Evolutionary conservation across 2,888 invertebrate species (phyloP).

Genomic region (Pheosia gnoma): DNA sequence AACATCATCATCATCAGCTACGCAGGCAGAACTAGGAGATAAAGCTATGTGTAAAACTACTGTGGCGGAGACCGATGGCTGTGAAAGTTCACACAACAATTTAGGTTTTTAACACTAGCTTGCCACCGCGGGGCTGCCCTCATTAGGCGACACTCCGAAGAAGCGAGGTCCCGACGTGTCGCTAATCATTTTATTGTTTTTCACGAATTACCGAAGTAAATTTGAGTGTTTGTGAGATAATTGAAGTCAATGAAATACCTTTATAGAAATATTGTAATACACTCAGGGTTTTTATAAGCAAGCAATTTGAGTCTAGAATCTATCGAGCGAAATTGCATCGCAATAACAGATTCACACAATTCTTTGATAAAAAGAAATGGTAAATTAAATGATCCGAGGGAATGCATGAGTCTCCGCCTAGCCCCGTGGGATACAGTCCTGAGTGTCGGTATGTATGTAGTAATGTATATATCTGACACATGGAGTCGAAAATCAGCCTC

Average conservation of each 20-base stretch:
- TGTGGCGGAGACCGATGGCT: slow-evolving; percentile 60
- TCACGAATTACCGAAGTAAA: slow-evolving; percentile 36
- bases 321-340: too few relatives aligned
- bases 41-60: slow-evolving; percentile 61
- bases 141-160: slow-evolving; percentile 59
- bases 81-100: slow-evolving; percentile 84
- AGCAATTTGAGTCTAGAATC: too few relatives aligned
- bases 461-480: neutral
- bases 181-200: slow-evolving; percentile 75
- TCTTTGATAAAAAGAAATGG: too few relatives aligned
- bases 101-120: slow-evolving; percentile 78
- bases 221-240: slow-evolving; percentile 3
- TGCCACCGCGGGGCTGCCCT: slow-evolving; percentile 64
- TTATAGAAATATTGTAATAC: neutral
- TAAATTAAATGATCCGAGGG: too few relatives aligned
- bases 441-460: neutral
- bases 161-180: slow-evolving; percentile 55
- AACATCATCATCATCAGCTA: too few relatives aligned
- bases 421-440: neutral
- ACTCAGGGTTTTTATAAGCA: neutral
- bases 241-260: neutral
- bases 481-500: slow-evolving; percentile 17
- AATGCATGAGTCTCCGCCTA: neutral
- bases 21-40: neutral
- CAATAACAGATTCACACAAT: too few relatives aligned